Conservation (phyloP, 2,888 invertebrate genomes). For the Sphaerophoria taeniata region DNA sequence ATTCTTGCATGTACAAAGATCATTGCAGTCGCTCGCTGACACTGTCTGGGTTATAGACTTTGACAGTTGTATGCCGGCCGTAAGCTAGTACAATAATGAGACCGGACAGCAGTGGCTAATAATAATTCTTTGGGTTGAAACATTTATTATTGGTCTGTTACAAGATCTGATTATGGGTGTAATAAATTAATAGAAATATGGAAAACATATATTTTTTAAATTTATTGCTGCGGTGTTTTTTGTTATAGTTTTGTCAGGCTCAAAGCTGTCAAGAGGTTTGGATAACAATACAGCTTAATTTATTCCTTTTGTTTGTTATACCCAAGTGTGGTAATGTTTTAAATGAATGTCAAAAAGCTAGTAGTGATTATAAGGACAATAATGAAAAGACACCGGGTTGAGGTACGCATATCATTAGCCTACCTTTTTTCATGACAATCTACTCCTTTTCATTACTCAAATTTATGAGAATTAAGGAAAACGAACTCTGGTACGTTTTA, state of each 20-base stretch:
- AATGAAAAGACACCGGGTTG: too few relatives aligned
- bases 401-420: too few relatives aligned
- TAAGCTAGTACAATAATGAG: constrained; percentile 8
- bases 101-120: constrained; percentile 17
- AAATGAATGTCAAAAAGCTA: too few relatives aligned
- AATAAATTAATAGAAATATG: constrained; percentile 5
- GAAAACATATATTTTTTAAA: background rate
- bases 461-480: too few relatives aligned
- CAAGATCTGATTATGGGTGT: background rate
- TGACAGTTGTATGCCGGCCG: background rate
- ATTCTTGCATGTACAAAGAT: constrained; percentile 19
- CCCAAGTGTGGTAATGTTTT: too few relatives aligned
- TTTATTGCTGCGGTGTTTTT: too few relatives aligned
- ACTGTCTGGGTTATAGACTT: background rate
- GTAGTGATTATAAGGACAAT: too few relatives aligned
- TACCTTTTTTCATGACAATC: too few relatives aligned
- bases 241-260: background rate
- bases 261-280: background rate
- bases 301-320: background rate
- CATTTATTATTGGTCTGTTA: background rate
- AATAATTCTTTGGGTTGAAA: background rate
- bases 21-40: background rate
- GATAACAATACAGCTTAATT: background rate
- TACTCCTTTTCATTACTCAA: too few relatives aligned
- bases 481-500: too few relatives aligned